A percentile compares a stretch with the other conserved stretches of the same genome.
phyloP scores from a whole-genome alignment of 2,888 invertebrate genomes.

The Elaeidobius kamerunicus region DNA sequence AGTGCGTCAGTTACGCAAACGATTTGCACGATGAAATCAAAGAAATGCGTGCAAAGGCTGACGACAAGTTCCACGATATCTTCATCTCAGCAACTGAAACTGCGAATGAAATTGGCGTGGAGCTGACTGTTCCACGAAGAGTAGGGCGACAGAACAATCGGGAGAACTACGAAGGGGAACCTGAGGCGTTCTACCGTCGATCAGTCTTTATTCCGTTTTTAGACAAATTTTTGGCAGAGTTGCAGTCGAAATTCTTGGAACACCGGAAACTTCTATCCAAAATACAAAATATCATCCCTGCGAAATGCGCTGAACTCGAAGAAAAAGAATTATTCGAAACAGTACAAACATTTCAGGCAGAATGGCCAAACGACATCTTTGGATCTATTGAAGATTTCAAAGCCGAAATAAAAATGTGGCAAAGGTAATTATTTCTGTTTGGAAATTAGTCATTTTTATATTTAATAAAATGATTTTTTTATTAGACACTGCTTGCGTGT shows the following conservation, averaged over 20 bases:
- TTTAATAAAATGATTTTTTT: no score
- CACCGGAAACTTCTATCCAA: not conserved
- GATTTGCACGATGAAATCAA: not conserved
- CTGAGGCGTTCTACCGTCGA: not conserved
- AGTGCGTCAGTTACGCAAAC: not conserved
- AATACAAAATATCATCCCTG: not conserved
- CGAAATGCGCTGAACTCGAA: no score
- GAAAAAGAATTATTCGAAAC: no score
- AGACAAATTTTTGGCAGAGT: not conserved
- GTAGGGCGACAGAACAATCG: not conserved
- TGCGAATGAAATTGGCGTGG: not conserved
- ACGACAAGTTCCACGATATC: not conserved
- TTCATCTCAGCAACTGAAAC: not conserved
- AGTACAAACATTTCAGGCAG: no score
- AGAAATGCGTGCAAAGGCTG: not conserved
- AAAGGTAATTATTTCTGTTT: no score
- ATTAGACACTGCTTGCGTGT: no score
- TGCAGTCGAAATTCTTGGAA: not conserved
- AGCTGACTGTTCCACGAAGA: not conserved
- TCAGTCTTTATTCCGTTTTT: not conserved
- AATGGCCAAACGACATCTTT: no score
- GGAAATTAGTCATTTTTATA: no score
- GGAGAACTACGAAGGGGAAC: not conserved
- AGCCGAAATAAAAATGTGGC: no score
- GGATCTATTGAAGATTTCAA: no score